Evolutionary conservation across 92 coral and sea anemone species (phyloP).

Genomic region (Desmophyllum pertusum): DNA sequence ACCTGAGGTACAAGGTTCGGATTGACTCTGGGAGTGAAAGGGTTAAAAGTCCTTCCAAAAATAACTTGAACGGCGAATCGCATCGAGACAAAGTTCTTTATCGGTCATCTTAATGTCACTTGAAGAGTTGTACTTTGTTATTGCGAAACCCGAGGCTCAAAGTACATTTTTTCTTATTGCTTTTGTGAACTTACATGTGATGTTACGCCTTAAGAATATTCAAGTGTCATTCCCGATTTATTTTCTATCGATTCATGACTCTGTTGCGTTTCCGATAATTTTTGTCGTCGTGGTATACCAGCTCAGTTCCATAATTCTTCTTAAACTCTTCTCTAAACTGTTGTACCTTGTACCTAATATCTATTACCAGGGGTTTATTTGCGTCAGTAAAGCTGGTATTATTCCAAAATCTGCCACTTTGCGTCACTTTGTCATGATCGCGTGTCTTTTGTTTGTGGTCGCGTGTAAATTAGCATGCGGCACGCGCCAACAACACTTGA

Average conservation of each 20-base stretch:
- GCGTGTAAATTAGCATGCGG: neutral
- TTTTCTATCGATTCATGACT: neutral
- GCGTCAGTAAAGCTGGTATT: neutral
- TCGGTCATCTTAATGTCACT: neutral
- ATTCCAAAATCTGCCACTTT: conserved; percentile 3
- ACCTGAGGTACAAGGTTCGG: too few species aligned
- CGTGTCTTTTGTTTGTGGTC: neutral
- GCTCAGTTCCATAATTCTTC: neutral
- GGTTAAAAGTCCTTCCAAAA: neutral
- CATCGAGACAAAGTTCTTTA: neutral
- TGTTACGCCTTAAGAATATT: neutral
- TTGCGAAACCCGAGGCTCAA: neutral
- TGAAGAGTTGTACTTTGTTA: neutral
- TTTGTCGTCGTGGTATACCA: neutral
- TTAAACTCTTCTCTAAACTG: too few species aligned
- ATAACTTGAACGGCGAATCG: neutral
- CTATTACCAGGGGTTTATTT: neutral
- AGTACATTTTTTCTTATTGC: neutral
- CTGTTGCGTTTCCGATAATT: neutral
- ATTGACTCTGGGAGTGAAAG: too few species aligned
- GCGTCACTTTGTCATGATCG: neutral
- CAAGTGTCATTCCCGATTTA: neutral
- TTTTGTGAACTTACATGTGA: neutral
- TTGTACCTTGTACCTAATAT: neutral
- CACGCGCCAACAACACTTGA: neutral